Evolutionary conservation across 2,797 vertebrate species (phyloP).

Genomic region (Crax fasciolata): DNA sequence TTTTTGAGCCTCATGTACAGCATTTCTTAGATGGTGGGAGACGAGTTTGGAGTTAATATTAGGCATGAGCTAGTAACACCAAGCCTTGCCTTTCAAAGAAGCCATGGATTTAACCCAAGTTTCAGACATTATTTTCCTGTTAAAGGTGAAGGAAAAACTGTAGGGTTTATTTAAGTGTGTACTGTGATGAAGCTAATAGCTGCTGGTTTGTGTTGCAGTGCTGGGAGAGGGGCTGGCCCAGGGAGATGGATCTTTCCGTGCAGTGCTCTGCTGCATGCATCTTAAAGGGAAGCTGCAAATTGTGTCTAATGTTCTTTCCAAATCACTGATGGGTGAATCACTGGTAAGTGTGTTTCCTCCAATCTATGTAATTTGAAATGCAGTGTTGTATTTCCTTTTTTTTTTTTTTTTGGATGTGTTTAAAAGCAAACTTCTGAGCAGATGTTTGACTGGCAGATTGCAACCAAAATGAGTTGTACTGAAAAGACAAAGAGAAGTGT

Average conservation of each 20-base stretch:
- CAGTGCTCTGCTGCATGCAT: constrained; percentile 93
- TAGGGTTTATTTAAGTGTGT: background rate
- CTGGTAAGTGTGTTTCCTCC: constrained; percentile 87
- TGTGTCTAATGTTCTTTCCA: constrained; percentile 93
- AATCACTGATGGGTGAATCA: constrained; percentile 96
- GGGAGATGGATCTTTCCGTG: constrained; percentile 90
- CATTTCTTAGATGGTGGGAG: constrained; percentile 17
- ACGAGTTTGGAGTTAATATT: background rate
- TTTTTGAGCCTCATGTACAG: constrained; percentile 3
- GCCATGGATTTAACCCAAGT: background rate
- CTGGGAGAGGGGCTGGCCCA: constrained; percentile 92
- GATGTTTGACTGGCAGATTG: background rate
- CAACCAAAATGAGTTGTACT: background rate
- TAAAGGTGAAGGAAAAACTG: background rate
- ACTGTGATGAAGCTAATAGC: constrained; percentile 42
- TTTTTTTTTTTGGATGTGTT: background rate
- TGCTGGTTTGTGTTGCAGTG: constrained; percentile 84
- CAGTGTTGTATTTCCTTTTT: constrained; percentile 12
- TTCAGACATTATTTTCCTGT: constrained; percentile 22
- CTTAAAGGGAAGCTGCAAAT: constrained; percentile 96
- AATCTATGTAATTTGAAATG: background rate
- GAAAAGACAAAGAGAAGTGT: background rate
- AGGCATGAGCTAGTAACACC: background rate
- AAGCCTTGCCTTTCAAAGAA: background rate
- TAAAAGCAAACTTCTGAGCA: background rate